phyloP scores from a whole-genome alignment of 2,888 invertebrate species.

The Macropis europaea region DNA sequence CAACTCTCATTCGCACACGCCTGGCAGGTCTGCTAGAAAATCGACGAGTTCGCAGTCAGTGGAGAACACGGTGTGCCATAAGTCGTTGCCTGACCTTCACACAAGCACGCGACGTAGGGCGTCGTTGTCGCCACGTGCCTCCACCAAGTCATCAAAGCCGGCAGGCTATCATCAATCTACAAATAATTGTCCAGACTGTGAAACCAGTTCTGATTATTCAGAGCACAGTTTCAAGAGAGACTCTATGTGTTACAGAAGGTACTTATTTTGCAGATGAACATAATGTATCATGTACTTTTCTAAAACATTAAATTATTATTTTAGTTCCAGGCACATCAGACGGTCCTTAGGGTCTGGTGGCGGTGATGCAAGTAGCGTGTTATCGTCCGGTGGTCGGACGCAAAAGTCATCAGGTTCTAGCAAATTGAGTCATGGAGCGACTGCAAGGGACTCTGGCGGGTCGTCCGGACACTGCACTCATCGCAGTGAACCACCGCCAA shows the following conservation, averaged over 20 bases:
- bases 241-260: constrained; percentile 76
- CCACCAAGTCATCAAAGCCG: constrained; percentile 72
- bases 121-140: constrained; percentile 76
- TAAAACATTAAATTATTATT: background rate
- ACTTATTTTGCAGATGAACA: too few relatives aligned
- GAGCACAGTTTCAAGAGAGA: constrained; percentile 78
- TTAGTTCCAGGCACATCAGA: constrained; percentile 75
- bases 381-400: constrained; percentile 81
- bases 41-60: constrained; percentile 70
- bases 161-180: constrained; percentile 68
- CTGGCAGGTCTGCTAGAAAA: constrained; percentile 69
- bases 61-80: constrained; percentile 83
- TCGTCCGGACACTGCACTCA: constrained; percentile 92
- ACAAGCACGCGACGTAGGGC: constrained; percentile 79
- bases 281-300: too few relatives aligned
- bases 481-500: constrained; percentile 86
- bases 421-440: constrained; percentile 78
- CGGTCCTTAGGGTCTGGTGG: constrained; percentile 77
- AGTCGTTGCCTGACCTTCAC: constrained; percentile 90
- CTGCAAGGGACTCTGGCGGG: constrained; percentile 87
- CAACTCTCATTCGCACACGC: constrained; percentile 76
- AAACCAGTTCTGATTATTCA: constrained; percentile 78
- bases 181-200: constrained; percentile 76
- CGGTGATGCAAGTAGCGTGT: constrained; percentile 77
- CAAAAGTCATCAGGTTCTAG: constrained; percentile 80